These are phyloP conservation scores for Lithophane socia DNA, from an alignment of 2,888 invertebrate species.

Conservation along the genomic window DNA sequence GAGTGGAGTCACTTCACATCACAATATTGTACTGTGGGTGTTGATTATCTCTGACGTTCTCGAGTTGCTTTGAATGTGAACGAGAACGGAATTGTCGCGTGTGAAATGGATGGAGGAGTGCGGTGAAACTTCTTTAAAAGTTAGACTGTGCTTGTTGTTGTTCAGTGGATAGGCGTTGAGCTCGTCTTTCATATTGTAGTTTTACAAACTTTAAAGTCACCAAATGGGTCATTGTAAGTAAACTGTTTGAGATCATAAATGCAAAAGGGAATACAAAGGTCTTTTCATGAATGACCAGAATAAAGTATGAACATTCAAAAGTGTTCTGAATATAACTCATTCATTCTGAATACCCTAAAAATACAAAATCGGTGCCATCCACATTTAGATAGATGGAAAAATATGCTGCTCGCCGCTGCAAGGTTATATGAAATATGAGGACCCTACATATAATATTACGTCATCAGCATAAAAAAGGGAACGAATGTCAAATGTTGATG, in stretches of 20 bases:
- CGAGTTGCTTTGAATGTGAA: conserved; percentile 46
- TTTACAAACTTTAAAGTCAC: conserved; percentile 7
- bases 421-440: conserved; percentile 33
- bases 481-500: conserved; percentile 56
- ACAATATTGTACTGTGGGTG: conserved; percentile 53
- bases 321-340: background rate
- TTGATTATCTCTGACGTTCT: conserved; percentile 59
- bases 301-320: background rate
- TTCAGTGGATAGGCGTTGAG: background rate
- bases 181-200: background rate
- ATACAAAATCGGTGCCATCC: conserved; percentile 25
- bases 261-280: background rate
- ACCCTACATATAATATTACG: conserved; percentile 33
- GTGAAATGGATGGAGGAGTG: conserved; percentile 28
- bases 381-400: conserved; percentile 32
- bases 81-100: conserved; percentile 36
- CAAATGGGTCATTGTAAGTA: background rate
- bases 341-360: background rate
- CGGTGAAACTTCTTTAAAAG: conserved; percentile 39
- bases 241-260: background rate
- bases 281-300: background rate
- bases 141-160: conserved; percentile 10
- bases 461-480: conserved; percentile 53
- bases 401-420: conserved; percentile 24
- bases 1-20: conserved; percentile 58